Evolutionary conservation across 1,140 invertebrate genomes (phyloP).

Genomic region (Amphibalanus amphitrite): DNA sequence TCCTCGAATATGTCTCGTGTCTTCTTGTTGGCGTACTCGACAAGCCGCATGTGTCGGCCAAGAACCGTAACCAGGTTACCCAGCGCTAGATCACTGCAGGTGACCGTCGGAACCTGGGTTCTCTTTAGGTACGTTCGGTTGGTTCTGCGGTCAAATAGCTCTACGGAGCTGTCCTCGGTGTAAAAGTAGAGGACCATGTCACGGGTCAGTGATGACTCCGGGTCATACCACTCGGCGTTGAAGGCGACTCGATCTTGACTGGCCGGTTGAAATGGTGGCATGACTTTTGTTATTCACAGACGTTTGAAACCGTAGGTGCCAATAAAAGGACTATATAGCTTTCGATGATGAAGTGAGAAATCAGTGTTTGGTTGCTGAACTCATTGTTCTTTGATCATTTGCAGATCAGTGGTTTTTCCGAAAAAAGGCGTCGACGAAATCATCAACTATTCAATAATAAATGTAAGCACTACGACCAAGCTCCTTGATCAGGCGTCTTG

Average conservation of each 20-base stretch:
- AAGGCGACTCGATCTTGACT: background rate
- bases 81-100: background rate
- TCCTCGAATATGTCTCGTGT: background rate
- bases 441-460: too few species aligned
- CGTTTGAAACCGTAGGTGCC: too few species aligned
- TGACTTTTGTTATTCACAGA: background rate
- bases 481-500: too few species aligned
- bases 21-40: background rate
- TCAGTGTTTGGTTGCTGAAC: too few species aligned
- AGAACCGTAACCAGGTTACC: background rate
- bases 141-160: background rate
- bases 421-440: background rate
- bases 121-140: background rate
- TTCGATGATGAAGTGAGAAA: too few species aligned
- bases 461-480: too few species aligned
- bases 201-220: background rate
- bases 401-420: background rate
- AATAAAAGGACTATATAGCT: too few species aligned
- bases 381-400: background rate
- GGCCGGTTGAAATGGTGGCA: background rate
- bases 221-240: slow-evolving; percentile 2
- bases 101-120: background rate
- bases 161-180: background rate
- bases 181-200: background rate
- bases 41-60: background rate